These are phyloP conservation scores for Diadema setosum DNA, from an alignment of 35 echinoderm and acorn worm genomes.

Conservation along the genomic window DNA sequence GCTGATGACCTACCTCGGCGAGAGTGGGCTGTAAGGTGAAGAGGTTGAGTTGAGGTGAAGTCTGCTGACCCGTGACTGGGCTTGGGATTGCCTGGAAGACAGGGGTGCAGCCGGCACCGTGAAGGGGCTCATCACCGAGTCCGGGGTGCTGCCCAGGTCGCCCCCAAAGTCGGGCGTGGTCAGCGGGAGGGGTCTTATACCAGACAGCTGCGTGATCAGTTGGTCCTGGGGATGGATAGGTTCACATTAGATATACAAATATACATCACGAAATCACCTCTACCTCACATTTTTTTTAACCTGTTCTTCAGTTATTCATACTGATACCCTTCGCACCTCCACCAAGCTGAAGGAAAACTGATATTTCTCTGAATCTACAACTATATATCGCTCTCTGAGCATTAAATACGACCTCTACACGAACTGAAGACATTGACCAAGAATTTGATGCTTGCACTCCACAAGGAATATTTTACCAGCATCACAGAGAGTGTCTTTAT, in stretches of 20 bases:
- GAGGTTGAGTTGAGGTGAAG: background rate
- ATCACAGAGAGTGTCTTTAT: too few relatives aligned
- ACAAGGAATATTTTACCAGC: too few relatives aligned
- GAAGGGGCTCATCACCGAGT: constrained; percentile 47
- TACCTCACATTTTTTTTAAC: too few relatives aligned
- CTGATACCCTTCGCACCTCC: too few relatives aligned
- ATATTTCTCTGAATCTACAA: too few relatives aligned
- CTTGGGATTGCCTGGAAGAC: constrained; percentile 43
- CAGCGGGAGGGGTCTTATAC: constrained; percentile 62
- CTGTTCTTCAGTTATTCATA: too few relatives aligned
- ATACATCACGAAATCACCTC: background rate
- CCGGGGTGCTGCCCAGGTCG: constrained; percentile 50
- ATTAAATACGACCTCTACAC: too few relatives aligned
- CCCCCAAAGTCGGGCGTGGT: constrained; percentile 50
- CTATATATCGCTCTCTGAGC: too few relatives aligned
- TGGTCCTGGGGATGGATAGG: background rate
- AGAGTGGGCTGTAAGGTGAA: constrained; percentile 46
- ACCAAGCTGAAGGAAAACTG: too few relatives aligned
- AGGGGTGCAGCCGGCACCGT: constrained; percentile 46
- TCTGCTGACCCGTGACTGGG: background rate
- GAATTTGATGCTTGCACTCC: too few relatives aligned
- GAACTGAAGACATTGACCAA: too few relatives aligned
- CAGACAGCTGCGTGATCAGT: constrained; percentile 45
- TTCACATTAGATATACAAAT: background rate
- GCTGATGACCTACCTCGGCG: constrained; percentile 40